Base-by-base conservation (phyloP, 1,140 invertebrate species). In the Temnothorax longispinosus region DNA sequence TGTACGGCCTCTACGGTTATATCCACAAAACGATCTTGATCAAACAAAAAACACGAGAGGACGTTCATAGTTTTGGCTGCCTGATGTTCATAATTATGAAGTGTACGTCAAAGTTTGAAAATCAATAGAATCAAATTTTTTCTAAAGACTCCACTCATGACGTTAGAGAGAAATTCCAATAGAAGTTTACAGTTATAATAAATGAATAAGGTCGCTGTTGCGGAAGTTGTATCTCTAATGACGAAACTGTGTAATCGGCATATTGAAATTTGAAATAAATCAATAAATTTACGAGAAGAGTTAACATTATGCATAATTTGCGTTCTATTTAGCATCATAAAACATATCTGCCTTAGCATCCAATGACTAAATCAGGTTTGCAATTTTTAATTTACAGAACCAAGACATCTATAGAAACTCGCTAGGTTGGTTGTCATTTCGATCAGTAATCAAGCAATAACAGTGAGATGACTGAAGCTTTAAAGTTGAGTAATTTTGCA, bases 231-330 rank as follows among this genome's bases (percentile, higher is more conserved):
- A 50, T 67, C 32, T 58, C 32, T 58, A 72, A 72, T 7, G 18
- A 52, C 18, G 5, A 18, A 65, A 27, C n/a, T 38, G 8, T 38
- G 8, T 72, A 71, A 62, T 18, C 32, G 15, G n/a, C 5, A 72
- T 44, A 58, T 35, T 44, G 13, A 81, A 58, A 72, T n/a, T 35
- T 44, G 13, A 81, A 58, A 72, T n/a, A 35, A 78, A 38, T 15
- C 10, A 7, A 56, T 69, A 50, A 58, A 74, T 58, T 69, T 67
- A 69, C 6, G 38, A 82, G 27, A 6, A 82, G 11, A 81, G 6
- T 41, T 71, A 50, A 77, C 32, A 67, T 80, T 13, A n/a, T 44
- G 10, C 78, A 21, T 7, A 21, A 0, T 50, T 18, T 58, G 18
- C 18, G 1, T 27, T 44, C 18, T 44, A 32, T 10, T 72, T 38